A percentile compares a stretch with the other conserved stretches of the same genome.
Evolutionary conservation across 2,888 invertebrate genomes (phyloP).

Genomic region (Operophtera brumata): DNA sequence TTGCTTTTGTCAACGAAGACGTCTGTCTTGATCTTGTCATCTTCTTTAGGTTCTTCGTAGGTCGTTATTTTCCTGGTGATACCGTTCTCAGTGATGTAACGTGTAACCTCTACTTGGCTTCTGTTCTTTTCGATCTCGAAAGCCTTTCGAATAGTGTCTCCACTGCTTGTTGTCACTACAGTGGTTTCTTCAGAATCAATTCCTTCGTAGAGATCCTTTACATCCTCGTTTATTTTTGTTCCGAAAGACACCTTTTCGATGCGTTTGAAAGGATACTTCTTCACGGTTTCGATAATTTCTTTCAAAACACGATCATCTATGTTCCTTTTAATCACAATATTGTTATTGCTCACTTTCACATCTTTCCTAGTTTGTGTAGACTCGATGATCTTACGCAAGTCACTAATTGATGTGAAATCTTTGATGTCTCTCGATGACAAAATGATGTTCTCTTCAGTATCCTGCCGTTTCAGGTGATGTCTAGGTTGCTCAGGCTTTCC

Average conservation of each 20-base stretch:
- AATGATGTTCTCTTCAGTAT: constrained; percentile 75
- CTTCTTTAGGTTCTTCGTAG: constrained; percentile 76
- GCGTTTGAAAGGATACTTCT: constrained; percentile 74
- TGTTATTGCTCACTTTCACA: constrained; percentile 71
- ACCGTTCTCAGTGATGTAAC: constrained; percentile 74
- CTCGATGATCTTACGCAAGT: constrained; percentile 72
- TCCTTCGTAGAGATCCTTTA: constrained; percentile 78
- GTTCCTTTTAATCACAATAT: constrained; percentile 72
- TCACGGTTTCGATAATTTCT: constrained; percentile 75
- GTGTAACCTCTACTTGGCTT: constrained; percentile 76
- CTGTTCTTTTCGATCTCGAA: constrained; percentile 73
- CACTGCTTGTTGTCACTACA: constrained; percentile 58
- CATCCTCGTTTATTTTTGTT: constrained; percentile 80
- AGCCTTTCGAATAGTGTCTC: constrained; percentile 67
- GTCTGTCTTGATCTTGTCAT: constrained; percentile 74
- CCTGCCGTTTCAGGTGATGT: constrained; percentile 71
- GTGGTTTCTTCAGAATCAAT: constrained; percentile 68
- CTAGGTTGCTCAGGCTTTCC: constrained; percentile 67
- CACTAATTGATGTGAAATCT: constrained; percentile 75
- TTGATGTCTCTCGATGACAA: constrained; percentile 73
- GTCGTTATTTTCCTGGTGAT: constrained; percentile 73
- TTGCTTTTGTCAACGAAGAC: constrained; percentile 77
- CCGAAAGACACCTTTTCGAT: constrained; percentile 79
- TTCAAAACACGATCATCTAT: constrained; percentile 71
- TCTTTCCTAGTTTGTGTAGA: constrained; percentile 69